These are phyloP conservation scores for Pristionchus pacificus DNA, from an alignment of 1,140 invertebrate genomes.

Conservation along the genomic window DNA sequence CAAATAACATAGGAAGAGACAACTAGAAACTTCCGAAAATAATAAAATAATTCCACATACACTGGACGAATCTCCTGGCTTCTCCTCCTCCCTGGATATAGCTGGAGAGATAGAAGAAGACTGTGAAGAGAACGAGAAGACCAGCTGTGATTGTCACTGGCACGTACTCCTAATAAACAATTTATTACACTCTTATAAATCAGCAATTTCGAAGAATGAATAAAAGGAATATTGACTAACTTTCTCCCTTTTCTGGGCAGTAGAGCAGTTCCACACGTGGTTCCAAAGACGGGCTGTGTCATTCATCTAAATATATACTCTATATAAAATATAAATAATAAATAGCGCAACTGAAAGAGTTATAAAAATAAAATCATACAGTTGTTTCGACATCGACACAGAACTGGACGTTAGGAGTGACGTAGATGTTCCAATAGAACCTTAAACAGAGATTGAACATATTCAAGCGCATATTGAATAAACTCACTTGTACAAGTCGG, in stretches of 20 bases:
- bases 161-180: neutral
- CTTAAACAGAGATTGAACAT: neutral
- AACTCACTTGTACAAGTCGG: neutral
- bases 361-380: neutral
- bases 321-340: too few relatives aligned
- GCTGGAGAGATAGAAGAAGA: neutral
- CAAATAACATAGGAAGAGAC: too few relatives aligned
- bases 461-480: neutral
- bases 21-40: too few relatives aligned
- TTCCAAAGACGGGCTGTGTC: neutral
- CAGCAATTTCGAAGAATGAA: too few relatives aligned
- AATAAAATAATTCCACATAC: too few relatives aligned
- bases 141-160: neutral
- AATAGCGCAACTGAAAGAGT: too few relatives aligned
- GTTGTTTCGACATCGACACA: neutral
- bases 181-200: too few relatives aligned
- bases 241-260: neutral
- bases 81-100: neutral
- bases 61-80: neutral
- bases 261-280: neutral
- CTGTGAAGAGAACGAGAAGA: neutral
- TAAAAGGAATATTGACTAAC: neutral
- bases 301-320: neutral
- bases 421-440: neutral
- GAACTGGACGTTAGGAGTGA: neutral